Evolutionary conservation across 2,797 vertebrate genomes (phyloP).

Genomic region (Hemibagrus guttatus): DNA sequence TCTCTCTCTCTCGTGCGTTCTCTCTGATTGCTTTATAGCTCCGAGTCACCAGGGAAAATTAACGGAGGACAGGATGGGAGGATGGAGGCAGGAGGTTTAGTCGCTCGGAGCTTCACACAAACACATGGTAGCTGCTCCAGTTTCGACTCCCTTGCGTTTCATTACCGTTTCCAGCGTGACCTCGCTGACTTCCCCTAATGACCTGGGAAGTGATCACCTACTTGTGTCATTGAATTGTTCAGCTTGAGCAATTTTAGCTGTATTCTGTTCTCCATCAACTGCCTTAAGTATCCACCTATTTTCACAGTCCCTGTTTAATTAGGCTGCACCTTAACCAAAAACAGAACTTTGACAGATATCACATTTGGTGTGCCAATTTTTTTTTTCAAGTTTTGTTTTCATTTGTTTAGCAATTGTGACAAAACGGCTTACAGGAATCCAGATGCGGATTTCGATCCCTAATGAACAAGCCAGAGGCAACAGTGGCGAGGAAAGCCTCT

Average conservation of each 20-base stretch:
- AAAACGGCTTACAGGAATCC: background rate
- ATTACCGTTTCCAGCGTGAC: conserved; percentile 27
- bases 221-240: background rate
- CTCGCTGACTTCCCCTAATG: conserved; percentile 16
- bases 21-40: conserved; percentile 43
- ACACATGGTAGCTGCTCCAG: conserved; percentile 51
- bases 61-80: conserved; percentile 38
- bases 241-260: background rate
- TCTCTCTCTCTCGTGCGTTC: background rate
- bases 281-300: background rate
- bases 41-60: conserved; percentile 54
- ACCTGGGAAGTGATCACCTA: conserved; percentile 20
- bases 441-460: background rate
- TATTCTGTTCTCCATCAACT: background rate
- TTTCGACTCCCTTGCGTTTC: conserved; percentile 40
- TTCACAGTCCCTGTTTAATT: background rate
- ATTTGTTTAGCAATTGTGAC: background rate
- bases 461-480: background rate
- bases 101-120: conserved; percentile 33
- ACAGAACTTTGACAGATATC: background rate
- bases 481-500: background rate
- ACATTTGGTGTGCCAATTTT: background rate
- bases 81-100: conserved; percentile 23
- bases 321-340: background rate
- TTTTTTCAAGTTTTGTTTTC: background rate